These are phyloP conservation scores for Ptychadena robeensis DNA, from an alignment of 2,797 vertebrate genomes.

Conservation along the genomic window DNA sequence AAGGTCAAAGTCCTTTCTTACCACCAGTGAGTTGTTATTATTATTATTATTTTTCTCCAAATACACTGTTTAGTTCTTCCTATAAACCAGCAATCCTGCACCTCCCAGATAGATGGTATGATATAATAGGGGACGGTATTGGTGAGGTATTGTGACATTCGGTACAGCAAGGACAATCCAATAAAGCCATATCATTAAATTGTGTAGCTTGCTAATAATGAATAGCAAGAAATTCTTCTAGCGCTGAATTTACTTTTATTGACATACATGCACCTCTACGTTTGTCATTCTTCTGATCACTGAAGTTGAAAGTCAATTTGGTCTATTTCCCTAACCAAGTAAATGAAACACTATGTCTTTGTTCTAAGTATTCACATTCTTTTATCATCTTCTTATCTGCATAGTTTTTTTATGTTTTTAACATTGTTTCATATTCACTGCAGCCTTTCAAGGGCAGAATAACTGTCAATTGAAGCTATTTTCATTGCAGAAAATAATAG, in stretches of 20 bases:
- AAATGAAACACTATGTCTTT: slow-evolving; percentile 31
- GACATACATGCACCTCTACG: not conserved
- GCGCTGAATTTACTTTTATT: slow-evolving; percentile 9
- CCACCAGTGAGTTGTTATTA: not conserved
- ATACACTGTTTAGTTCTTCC: not conserved
- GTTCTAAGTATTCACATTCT: slow-evolving; percentile 29
- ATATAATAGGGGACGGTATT: not conserved
- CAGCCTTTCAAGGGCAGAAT: slow-evolving; percentile 59
- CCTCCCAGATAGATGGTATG: not conserved
- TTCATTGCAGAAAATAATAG: slow-evolving; percentile 51
- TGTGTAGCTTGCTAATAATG: not conserved
- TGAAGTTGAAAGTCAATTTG: slow-evolving; percentile 28
- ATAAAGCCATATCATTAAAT: slow-evolving; percentile 1
- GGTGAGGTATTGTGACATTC: slow-evolving; percentile 12
- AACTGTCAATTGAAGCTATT: slow-evolving; percentile 47
- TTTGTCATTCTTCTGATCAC: slow-evolving; percentile 14
- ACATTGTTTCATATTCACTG: slow-evolving; percentile 42
- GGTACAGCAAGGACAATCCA: slow-evolving; percentile 18
- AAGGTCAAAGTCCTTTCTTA: not conserved
- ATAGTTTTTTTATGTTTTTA: slow-evolving; percentile 43
- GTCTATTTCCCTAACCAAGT: slow-evolving; percentile 22
- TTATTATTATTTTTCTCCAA: not conserved
- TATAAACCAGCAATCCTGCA: not conserved
- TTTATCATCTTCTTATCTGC: slow-evolving; percentile 36
- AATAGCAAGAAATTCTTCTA: slow-evolving; percentile 21